Conservation (phyloP, 2,888 invertebrate species). For the Microctonus brassicae region DNA sequence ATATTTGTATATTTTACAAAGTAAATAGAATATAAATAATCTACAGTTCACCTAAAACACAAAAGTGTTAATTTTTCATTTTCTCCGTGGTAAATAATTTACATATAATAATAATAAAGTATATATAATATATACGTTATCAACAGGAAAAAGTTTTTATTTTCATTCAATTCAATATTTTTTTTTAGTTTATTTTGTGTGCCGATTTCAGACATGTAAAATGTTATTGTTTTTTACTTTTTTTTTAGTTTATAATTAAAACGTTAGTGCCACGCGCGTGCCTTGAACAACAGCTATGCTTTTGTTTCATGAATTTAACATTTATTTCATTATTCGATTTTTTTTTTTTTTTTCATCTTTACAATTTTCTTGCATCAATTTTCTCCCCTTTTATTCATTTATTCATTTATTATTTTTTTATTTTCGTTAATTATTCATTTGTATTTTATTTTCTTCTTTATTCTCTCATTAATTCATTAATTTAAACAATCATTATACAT, state of each 20-base stretch:
- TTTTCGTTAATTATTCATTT: slow-evolving; percentile 30
- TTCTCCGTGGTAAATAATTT: slow-evolving; percentile 58
- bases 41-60: slow-evolving; percentile 66
- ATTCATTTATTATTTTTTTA: slow-evolving; percentile 15
- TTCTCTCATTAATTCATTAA: slow-evolving; percentile 34
- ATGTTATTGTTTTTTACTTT: slow-evolving; percentile 27
- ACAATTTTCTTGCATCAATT: slow-evolving; percentile 37
- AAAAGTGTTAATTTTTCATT: slow-evolving; percentile 59
- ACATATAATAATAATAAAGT: slow-evolving; percentile 57
- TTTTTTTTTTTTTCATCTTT: slow-evolving; percentile 33
- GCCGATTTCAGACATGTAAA: slow-evolving; percentile 41
- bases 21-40: slow-evolving; percentile 69
- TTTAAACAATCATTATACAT: slow-evolving; percentile 38
- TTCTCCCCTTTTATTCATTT: slow-evolving; percentile 1
- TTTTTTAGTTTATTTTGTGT: slow-evolving; percentile 31
- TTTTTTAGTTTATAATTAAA: slow-evolving; percentile 48
- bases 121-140: slow-evolving; percentile 50
- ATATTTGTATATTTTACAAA: slow-evolving; percentile 68
- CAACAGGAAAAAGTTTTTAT: slow-evolving; percentile 32
- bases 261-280: slow-evolving; percentile 36
- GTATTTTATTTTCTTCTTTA: slow-evolving; percentile 34
- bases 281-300: slow-evolving; percentile 43
- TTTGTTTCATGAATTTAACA: slow-evolving; percentile 26
- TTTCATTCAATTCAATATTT: slow-evolving; percentile 21
- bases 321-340: slow-evolving; percentile 21